Evolutionary conservation across 1,140 invertebrate species (phyloP).

Genomic region (Formica selysi): DNA sequence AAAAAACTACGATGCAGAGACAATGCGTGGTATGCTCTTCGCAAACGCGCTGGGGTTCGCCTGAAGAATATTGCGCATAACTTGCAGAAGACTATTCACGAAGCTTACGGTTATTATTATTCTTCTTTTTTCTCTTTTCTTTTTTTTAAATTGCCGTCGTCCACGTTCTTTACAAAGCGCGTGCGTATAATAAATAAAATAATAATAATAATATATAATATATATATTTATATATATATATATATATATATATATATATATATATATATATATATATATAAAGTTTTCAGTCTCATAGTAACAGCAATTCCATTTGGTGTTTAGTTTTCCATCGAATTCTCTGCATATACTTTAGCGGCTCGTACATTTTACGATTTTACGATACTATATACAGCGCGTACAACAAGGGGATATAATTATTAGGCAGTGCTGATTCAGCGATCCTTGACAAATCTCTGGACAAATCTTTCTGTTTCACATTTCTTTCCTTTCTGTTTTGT

Average conservation of each 20-base stretch:
- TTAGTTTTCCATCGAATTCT: slow-evolving; percentile 67
- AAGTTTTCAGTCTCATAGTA: slow-evolving; percentile 77
- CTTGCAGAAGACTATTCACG: slow-evolving; percentile 61
- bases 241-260: slow-evolving; percentile 35
- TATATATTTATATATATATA: too few species aligned
- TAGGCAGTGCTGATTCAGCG: slow-evolving; percentile 68
- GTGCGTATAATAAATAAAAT: too few species aligned
- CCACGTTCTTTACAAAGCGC: slow-evolving; percentile 15
- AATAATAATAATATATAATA: too few species aligned
- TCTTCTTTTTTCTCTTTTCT: slow-evolving; percentile 41
- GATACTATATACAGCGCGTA: slow-evolving; percentile 50
- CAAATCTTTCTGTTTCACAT: slow-evolving; percentile 33
- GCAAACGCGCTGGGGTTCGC: slow-evolving; percentile 18
- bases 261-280: slow-evolving; percentile 47
- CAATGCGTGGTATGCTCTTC: slow-evolving; percentile 13
- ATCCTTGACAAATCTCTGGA: slow-evolving; percentile 56
- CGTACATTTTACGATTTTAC: slow-evolving; percentile 31
- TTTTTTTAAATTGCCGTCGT: slow-evolving; percentile 2
- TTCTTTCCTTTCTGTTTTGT: slow-evolving; percentile 23
- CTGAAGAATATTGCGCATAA: slow-evolving; percentile 59
- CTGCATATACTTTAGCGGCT: slow-evolving; percentile 59
- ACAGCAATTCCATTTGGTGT: slow-evolving; percentile 78
- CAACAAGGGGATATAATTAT: slow-evolving; percentile 39
- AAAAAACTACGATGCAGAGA: slow-evolving; percentile 69
- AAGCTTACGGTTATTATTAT: slow-evolving; percentile 53